phyloP scores from a whole-genome alignment of 1,140 invertebrate genomes.

The Eupeodes corollae region DNA sequence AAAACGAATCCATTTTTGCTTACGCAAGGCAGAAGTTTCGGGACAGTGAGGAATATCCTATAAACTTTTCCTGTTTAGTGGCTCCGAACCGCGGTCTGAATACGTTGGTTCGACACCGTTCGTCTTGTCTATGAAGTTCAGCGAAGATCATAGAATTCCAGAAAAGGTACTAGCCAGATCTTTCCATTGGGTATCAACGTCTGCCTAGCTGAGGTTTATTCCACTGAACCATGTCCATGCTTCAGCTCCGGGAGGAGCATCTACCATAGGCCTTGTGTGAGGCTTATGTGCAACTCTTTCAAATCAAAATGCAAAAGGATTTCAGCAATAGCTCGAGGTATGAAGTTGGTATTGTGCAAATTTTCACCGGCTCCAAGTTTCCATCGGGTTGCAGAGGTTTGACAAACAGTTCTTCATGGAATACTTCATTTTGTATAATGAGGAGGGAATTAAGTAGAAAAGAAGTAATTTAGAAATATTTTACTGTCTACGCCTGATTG shows the following conservation, averaged over 20 bases:
- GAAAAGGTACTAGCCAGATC: constrained; percentile 80
- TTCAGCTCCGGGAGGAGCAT: constrained; percentile 85
- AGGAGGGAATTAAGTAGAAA: background rate
- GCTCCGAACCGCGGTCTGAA: constrained; percentile 59
- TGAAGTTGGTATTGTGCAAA: constrained; percentile 70
- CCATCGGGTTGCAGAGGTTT: constrained; percentile 76
- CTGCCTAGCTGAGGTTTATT: constrained; percentile 32
- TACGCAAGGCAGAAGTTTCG: constrained; percentile 87
- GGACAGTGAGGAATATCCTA: no score
- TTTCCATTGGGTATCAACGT: constrained; percentile 75
- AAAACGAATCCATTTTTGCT: constrained; percentile 73
- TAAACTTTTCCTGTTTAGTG: constrained; percentile 42
- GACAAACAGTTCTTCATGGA: constrained; percentile 69
- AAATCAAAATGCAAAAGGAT: constrained; percentile 75
- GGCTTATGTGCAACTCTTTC: constrained; percentile 78
- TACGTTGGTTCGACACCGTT: constrained; percentile 77
- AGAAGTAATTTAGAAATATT: background rate
- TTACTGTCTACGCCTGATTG: background rate
- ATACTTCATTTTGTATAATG: constrained; percentile 43
- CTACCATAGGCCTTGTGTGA: constrained; percentile 89
- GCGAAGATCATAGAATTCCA: constrained; percentile 87
- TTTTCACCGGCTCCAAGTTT: constrained; percentile 41
- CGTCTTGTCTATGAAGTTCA: constrained; percentile 88
- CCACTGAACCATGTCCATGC: constrained; percentile 81
- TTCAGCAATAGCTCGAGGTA: constrained; percentile 83